Evolutionary conservation across 2,113 vertebrate species (phyloP).

Genomic region (Mungos mungo): DNA sequence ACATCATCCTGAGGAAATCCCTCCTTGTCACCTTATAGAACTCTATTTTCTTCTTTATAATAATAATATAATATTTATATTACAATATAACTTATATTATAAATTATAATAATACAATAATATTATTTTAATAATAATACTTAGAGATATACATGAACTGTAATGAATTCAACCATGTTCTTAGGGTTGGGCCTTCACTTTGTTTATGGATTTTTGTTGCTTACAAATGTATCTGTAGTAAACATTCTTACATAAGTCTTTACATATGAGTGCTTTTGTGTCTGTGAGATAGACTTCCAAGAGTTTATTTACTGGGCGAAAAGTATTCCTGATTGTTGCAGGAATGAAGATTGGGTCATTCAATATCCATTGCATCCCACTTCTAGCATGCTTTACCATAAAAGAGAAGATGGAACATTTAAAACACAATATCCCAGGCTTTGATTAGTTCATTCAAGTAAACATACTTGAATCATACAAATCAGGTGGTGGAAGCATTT

Average conservation of each 20-base stretch:
- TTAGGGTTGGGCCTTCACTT: not conserved
- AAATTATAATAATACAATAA: no score
- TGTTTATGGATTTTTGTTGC: conserved; percentile 24
- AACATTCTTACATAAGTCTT: not conserved
- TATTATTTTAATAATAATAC: no score
- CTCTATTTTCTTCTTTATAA: not conserved
- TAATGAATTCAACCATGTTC: not conserved
- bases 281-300: not conserved
- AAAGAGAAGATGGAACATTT: not conserved
- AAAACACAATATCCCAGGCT: not conserved
- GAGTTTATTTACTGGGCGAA: not conserved
- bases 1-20: not conserved
- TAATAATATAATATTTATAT: not conserved
- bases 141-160: not conserved
- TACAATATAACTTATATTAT: no score
- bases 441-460: not conserved
- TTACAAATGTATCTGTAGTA: not conserved
- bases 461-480: not conserved
- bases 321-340: not conserved
- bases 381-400: not conserved
- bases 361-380: not conserved
- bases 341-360: not conserved
- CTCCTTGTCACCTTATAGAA: not conserved
- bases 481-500: not conserved
- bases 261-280: not conserved